Percentiles rank a stretch among this genome's conserved stretches.
These are phyloP conservation scores for Tachina fera DNA, from an alignment of 2,888 invertebrate genomes.

Conservation along the genomic window DNA sequence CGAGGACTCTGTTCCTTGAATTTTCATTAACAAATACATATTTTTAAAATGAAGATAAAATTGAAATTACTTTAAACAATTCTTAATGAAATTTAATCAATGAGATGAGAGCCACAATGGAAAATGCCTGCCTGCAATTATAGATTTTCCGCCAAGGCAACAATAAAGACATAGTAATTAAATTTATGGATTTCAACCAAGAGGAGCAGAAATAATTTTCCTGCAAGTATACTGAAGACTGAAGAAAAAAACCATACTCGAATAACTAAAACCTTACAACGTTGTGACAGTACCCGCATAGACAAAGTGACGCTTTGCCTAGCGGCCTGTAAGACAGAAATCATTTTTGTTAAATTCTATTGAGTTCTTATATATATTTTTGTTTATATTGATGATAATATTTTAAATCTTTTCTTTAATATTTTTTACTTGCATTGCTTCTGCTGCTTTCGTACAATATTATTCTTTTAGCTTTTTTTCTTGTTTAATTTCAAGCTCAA, in stretches of 20 bases:
- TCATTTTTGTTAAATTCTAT: conserved; percentile 30
- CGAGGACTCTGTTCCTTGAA: conserved; percentile 10
- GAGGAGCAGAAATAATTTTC: conserved; percentile 34
- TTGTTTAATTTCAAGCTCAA: conserved; percentile 50
- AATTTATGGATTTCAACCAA: conserved; percentile 41
- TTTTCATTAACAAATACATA: conserved; percentile 36
- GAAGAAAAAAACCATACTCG: not conserved
- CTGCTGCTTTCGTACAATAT: conserved; percentile 17
- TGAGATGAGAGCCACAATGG: not conserved
- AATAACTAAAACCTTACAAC: conserved; percentile 8
- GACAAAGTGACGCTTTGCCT: conserved; percentile 32
- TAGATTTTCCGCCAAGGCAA: not conserved
- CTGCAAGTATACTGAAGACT: conserved; percentile 8
- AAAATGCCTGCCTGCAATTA: not conserved
- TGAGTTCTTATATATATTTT: conserved; percentile 25
- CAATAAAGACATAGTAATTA: conserved; percentile 35
- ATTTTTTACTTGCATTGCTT: not conserved
- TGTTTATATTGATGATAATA: conserved; percentile 12
- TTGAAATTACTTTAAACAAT: conserved; percentile 15
- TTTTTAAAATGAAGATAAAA: conserved; percentile 7
- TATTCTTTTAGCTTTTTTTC: conserved; percentile 12
- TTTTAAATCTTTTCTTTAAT: conserved; percentile 43
- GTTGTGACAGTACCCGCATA: conserved; percentile 15
- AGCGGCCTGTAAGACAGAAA: conserved; percentile 1
- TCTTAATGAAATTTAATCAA: conserved; percentile 25